These are phyloP conservation scores for Conomelus anceps DNA, from an alignment of 2,888 invertebrate species.

Conservation along the genomic window DNA sequence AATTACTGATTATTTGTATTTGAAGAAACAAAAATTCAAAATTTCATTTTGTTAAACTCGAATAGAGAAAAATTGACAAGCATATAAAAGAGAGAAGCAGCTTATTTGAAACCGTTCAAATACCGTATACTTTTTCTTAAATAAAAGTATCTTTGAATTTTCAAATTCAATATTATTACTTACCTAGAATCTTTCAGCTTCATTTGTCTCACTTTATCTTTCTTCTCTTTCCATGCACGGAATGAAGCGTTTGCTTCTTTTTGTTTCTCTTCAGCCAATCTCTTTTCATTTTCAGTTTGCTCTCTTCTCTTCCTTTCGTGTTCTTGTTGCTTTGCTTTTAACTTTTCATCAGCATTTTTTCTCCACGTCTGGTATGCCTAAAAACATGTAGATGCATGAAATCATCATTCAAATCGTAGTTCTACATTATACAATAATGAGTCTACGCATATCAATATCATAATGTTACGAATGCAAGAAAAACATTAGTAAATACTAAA, in stretches of 20 bases:
- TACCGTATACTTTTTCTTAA: background rate
- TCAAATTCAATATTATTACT: background rate
- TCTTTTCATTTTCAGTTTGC: conserved; percentile 22
- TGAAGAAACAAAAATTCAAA: too few relatives aligned
- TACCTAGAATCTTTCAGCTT: conserved; percentile 18
- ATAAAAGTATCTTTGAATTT: background rate
- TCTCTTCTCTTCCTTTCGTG: conserved; percentile 24
- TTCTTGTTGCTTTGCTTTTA: conserved; percentile 22
- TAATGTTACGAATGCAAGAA: too few relatives aligned
- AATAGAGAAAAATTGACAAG: too few relatives aligned
- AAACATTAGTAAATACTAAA: too few relatives aligned
- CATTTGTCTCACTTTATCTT: conserved; percentile 23
- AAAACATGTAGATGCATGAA: background rate
- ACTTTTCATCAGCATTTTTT: conserved; percentile 28
- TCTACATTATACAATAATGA: background rate
- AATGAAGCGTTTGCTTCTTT: conserved; percentile 28
- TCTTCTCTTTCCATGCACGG: conserved; percentile 29
- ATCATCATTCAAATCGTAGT: too few relatives aligned
- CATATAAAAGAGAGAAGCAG: too few relatives aligned
- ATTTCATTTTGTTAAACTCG: too few relatives aligned
- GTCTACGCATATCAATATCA: background rate
- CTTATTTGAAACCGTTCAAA: too few relatives aligned
- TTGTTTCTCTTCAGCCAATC: conserved; percentile 17
- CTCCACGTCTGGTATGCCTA: conserved; percentile 33
- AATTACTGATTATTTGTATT: too few relatives aligned